phyloP scores from a whole-genome alignment of 2,888 invertebrate species.

The Blastobasis adustella region DNA sequence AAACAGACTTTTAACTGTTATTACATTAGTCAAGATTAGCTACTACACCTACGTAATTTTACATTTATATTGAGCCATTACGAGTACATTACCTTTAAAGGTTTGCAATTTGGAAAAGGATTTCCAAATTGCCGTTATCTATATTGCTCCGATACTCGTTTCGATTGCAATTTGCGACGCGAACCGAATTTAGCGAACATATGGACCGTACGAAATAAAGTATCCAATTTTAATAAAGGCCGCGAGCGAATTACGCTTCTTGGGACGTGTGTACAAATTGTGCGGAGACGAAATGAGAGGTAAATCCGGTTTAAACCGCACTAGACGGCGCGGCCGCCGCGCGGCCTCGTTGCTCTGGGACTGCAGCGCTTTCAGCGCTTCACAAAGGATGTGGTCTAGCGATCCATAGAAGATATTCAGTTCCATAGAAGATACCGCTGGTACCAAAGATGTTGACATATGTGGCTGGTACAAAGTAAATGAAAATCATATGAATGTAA shows the following conservation, averaged over 20 bases:
- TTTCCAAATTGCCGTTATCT: too few species aligned
- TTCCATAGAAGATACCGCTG: neutral
- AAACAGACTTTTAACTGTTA: too few species aligned
- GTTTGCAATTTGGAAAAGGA: too few species aligned
- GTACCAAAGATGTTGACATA: neutral
- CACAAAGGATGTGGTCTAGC: neutral
- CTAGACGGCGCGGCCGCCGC: slow-evolving; percentile 37
- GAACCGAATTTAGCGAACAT: neutral
- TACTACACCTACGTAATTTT: too few species aligned
- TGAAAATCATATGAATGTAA: too few species aligned
- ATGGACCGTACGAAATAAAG: slow-evolving; percentile 3
- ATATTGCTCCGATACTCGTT: too few species aligned
- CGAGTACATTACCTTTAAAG: too few species aligned
- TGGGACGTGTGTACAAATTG: slow-evolving; percentile 57
- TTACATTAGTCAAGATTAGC: too few species aligned
- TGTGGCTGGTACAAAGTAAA: neutral
- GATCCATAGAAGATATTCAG: neutral
- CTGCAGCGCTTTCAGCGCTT: neutral
- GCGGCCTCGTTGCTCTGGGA: neutral
- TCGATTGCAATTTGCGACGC: neutral
- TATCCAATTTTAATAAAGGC: slow-evolving; percentile 23
- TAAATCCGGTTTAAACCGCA: slow-evolving; percentile 65
- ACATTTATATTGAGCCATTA: too few species aligned
- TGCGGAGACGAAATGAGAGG: slow-evolving; percentile 53
- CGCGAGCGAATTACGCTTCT: slow-evolving; percentile 35